phyloP scores from a whole-genome alignment of 1,140 invertebrate genomes.

The Nebria ingens region DNA sequence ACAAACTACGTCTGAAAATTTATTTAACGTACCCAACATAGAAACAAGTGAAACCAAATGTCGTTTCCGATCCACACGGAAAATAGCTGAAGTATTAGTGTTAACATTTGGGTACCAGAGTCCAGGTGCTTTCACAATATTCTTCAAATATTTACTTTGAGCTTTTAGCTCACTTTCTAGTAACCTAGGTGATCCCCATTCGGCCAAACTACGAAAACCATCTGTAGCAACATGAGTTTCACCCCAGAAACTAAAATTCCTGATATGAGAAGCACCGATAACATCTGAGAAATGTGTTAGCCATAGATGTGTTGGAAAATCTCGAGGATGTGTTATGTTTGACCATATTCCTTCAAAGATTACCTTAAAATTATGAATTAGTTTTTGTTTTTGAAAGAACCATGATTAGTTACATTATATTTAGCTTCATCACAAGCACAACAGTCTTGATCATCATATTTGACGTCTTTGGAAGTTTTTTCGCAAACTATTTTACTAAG shows the following conservation, averaged over 20 bases:
- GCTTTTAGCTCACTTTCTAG: slow-evolving; percentile 84
- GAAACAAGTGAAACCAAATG: slow-evolving; percentile 86
- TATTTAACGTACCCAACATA: slow-evolving; percentile 65
- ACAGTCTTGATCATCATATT: slow-evolving; percentile 47
- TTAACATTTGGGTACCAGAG: slow-evolving; percentile 91
- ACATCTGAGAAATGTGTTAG: slow-evolving; percentile 97
- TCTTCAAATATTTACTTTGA: slow-evolving; percentile 69
- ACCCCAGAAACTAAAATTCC: slow-evolving; percentile 89
- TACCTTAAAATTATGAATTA: slow-evolving; percentile 44
- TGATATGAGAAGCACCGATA: slow-evolving; percentile 88
- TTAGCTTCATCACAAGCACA: slow-evolving; percentile 89
- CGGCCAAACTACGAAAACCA: slow-evolving; percentile 82
- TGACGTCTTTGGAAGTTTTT: slow-evolving; percentile 44
- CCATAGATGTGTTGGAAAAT: slow-evolving; percentile 83
- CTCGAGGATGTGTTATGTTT: slow-evolving; percentile 89
- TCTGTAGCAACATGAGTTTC: slow-evolving; percentile 82
- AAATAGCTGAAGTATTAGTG: slow-evolving; percentile 71
- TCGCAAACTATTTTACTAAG: slow-evolving; percentile 78
- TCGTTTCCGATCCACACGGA: slow-evolving; percentile 79
- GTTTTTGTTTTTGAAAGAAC: neutral
- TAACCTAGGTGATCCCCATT: slow-evolving; percentile 85
- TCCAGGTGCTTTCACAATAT: slow-evolving; percentile 89
- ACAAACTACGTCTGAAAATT: neutral
- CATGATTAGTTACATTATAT: slow-evolving; percentile 54
- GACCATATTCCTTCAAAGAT: slow-evolving; percentile 96